These are phyloP conservation scores for Burhinus bistriatus DNA, from an alignment of 2,113 vertebrate genomes.

Conservation along the genomic window DNA sequence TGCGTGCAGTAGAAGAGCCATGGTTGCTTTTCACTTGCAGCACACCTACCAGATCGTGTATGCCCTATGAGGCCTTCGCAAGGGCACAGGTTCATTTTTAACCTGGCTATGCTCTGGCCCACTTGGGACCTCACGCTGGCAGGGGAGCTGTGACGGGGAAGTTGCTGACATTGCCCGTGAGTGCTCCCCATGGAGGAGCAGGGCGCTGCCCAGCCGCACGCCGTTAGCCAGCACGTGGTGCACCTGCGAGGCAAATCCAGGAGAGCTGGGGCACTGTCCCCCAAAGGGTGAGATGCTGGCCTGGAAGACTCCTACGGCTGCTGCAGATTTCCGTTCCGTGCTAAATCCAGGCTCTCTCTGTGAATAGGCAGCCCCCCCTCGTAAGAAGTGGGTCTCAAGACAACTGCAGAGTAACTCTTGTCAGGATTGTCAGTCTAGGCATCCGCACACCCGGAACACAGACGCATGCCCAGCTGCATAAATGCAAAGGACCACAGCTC, in stretches of 20 bases:
- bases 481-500: not conserved
- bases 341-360: not conserved
- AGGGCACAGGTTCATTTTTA: not conserved
- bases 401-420: not conserved
- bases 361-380: not conserved
- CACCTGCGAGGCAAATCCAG: not conserved
- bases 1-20: not conserved
- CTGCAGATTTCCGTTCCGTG: not conserved
- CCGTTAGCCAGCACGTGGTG: not conserved
- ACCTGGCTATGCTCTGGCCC: not conserved
- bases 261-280: not conserved
- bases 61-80: not conserved
- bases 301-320: not conserved
- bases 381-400: not conserved
- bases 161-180: no score
- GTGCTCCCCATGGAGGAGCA: not conserved
- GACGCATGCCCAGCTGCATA: not conserved
- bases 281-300: not conserved
- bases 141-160: not conserved
- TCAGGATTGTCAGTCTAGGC: not conserved
- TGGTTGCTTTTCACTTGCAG: not conserved
- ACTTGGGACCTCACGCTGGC: not conserved
- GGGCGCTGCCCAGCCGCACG: not conserved
- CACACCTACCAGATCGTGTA: not conserved
- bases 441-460: not conserved